These are phyloP conservation scores for Acrobasis repandana DNA, from an alignment of 2,888 invertebrate species.

Conservation along the genomic window DNA sequence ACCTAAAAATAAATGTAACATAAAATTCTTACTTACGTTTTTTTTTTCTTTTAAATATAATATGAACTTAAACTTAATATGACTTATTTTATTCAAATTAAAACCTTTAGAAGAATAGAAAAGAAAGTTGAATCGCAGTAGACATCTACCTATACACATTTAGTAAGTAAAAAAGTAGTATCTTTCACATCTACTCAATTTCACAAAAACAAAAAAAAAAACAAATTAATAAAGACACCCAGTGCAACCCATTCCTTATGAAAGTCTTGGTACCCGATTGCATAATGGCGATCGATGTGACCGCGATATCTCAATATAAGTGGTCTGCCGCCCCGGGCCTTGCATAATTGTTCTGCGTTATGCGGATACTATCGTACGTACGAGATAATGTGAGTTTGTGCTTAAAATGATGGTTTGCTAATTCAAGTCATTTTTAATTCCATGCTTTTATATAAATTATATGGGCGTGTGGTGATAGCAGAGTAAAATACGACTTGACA, in stretches of 20 bases:
- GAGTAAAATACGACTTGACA: too few species aligned
- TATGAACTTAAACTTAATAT: too few species aligned
- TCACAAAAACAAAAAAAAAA: too few species aligned
- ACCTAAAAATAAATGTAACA: too few species aligned
- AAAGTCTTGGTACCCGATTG: slow-evolving; percentile 57
- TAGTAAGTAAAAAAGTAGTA: too few species aligned
- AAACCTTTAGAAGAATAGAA: too few species aligned
- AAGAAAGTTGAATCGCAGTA: too few species aligned
- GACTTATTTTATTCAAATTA: too few species aligned
- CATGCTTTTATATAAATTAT: background rate
- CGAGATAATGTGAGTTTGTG: slow-evolving; percentile 25
- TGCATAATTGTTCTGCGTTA: slow-evolving; percentile 68
- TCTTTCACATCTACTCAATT: too few species aligned
- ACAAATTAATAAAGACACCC: background rate
- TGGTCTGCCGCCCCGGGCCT: slow-evolving; percentile 63
- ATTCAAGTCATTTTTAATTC: background rate
- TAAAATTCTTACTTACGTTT: too few species aligned
- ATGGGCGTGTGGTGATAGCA: background rate
- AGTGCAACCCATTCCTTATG: background rate
- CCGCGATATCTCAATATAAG: slow-evolving; percentile 80
- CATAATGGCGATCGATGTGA: slow-evolving; percentile 66
- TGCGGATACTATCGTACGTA: background rate
- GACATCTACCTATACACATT: too few species aligned
- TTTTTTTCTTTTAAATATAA: too few species aligned
- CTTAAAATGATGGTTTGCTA: slow-evolving; percentile 10